Percentiles rank a stretch among this genome's conserved stretches.
Evolutionary conservation across 1,140 invertebrate genomes (phyloP).

Genomic region (Pseudachorutes palmiensis): DNA sequence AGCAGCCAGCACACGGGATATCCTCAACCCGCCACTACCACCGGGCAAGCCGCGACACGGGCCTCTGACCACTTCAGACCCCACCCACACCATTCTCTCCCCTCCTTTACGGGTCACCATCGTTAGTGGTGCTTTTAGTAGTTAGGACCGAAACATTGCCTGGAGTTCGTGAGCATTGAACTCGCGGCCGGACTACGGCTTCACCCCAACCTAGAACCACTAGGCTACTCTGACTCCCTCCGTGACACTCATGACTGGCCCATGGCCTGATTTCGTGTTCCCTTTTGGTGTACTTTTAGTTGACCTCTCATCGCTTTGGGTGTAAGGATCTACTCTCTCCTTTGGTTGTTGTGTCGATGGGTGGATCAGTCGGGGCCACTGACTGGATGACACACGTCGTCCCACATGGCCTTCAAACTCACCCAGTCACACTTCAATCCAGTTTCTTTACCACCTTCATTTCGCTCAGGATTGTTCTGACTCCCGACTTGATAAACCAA

Average conservation of each 20-base stretch:
- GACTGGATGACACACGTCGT: conserved; percentile 57
- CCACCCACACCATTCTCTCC: too few species aligned
- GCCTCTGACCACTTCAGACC: too few species aligned
- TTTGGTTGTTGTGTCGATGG: conserved; percentile 49
- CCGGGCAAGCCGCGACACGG: too few species aligned
- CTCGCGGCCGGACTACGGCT: too few species aligned
- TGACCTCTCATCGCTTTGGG: conserved; percentile 19
- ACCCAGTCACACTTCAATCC: conserved; percentile 53
- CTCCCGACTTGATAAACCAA: conserved; percentile 59
- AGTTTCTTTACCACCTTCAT: conserved; percentile 17
- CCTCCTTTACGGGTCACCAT: too few species aligned
- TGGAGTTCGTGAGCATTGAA: too few species aligned
- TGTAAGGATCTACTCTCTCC: conserved; percentile 30
- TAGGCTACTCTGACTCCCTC: too few species aligned
- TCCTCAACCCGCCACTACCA: too few species aligned
- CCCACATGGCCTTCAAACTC: conserved; percentile 62
- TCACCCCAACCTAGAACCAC: too few species aligned
- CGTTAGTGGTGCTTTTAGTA: too few species aligned
- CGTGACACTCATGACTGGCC: conserved; percentile 27
- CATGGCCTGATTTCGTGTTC: conserved; percentile 10
- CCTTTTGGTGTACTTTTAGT: conserved; percentile 15
- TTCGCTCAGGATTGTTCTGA: conserved; percentile 1
- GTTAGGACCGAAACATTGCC: too few species aligned
- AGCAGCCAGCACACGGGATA: too few species aligned
- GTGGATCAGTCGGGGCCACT: conserved; percentile 54